Base-by-base conservation (phyloP, 2,113 vertebrate genomes). In the Grus americana region DNA sequence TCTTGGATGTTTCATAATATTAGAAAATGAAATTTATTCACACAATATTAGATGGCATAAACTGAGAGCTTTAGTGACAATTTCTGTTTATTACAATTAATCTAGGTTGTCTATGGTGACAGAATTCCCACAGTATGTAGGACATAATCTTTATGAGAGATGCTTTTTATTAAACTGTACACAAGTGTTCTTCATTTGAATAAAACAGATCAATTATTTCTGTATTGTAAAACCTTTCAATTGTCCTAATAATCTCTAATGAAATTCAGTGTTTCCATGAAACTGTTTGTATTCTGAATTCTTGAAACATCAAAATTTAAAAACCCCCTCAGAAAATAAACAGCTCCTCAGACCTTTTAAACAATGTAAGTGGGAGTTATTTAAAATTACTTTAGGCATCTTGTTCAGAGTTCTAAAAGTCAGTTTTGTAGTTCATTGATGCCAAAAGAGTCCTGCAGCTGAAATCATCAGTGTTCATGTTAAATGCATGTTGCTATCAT, bases 1-100 rank as follows among this genome's bases (percentile, higher is more conserved):
- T 98, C 96, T 96, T 90, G 86, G 94, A 79, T 98, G 85, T 97
- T 98, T 95, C 92, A 91, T 98, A 97, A 97, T 98, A 95, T 97
- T 97, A 97, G 96, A 94, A 98, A 98, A 97, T 97, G 89, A 98
- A 98, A 98, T 98, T 97, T 97, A 98, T 98, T 98, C 97, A 98
- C 95, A 95, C 94, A 97, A 44, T 97, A 98, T 97, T 98, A 97
- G 87, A 96, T 67, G 76, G 79, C 65, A 96, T 96, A 97, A 98
- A 74, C 84, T 97, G 94, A 97, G 92, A 97, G 92, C 82, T 97
- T 97, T 97, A 96, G 92, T 97, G 96, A 95, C 97, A 98, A 93
- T 97, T 97, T 97, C 88, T 98, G 92, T 97, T 97, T 97, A 97
- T 98, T 97, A 62, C 94, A 94, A 97, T 98, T 98, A 97, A 98